phyloP scores from a whole-genome alignment of 2,797 vertebrate species.

The Peromyscus aztecus region DNA sequence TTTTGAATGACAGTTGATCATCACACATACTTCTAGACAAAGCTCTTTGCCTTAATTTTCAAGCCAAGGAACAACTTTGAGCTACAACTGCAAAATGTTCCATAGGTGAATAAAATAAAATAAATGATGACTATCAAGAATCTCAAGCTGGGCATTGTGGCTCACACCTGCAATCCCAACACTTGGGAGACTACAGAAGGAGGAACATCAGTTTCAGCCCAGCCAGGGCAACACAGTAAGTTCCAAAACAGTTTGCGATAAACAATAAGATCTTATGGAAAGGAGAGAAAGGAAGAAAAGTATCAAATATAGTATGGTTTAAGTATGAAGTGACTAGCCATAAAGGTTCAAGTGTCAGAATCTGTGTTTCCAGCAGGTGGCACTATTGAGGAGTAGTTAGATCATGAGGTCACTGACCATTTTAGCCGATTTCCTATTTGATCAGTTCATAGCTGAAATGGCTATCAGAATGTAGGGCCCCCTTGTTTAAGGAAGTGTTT shows the following conservation, averaged over 20 bases:
- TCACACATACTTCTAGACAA: not conserved
- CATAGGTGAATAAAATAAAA: constrained; percentile 27
- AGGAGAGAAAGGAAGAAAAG: not conserved
- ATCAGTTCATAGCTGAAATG: not conserved
- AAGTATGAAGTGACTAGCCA: not conserved
- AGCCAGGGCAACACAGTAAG: not conserved
- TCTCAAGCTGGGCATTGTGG: not conserved
- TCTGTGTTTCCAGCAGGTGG: not conserved
- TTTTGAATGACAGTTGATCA: not conserved
- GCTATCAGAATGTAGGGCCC: not conserved
- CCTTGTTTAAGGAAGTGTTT: not conserved
- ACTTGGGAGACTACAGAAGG: not conserved
- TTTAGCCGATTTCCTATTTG: not conserved
- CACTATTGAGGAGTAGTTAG: not conserved
- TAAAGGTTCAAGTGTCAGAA: not conserved
- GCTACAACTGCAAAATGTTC: constrained; percentile 32
- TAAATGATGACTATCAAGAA: constrained; percentile 25
- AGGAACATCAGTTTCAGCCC: not conserved
- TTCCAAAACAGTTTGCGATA: not conserved
- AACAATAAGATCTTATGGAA: not conserved
- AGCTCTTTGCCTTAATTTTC: constrained; percentile 8
- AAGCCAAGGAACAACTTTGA: constrained; percentile 7
- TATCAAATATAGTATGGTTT: not conserved
- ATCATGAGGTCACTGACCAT: not conserved
- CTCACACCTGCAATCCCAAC: not conserved